phyloP scores from a whole-genome alignment of 2,888 invertebrate species.

The Diabrotica balteata region DNA sequence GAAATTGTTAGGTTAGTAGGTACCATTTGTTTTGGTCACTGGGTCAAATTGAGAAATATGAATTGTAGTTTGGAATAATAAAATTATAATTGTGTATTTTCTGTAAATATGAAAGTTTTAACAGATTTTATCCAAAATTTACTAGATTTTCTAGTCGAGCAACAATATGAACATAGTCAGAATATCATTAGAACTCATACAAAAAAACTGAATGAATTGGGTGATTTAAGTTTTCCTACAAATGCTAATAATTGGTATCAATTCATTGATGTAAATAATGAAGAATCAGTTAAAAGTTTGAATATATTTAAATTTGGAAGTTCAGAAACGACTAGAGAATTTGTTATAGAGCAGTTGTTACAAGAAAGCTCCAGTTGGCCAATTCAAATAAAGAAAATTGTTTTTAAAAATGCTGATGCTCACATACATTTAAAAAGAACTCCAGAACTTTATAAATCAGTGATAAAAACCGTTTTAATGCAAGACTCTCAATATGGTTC shows the following conservation, averaged over 20 bases:
- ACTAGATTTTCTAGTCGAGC: constrained; percentile 39
- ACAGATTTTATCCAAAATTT: constrained; percentile 37
- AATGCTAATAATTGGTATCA: constrained; percentile 67
- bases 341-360: constrained; percentile 55
- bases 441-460: constrained; percentile 43
- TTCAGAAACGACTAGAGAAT: constrained; percentile 37
- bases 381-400: constrained; percentile 59
- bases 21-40: too few relatives aligned
- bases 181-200: constrained; percentile 66
- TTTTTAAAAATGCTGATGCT: constrained; percentile 60
- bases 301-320: constrained; percentile 46
- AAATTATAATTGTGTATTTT: too few relatives aligned
- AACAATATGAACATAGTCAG: constrained; percentile 29
- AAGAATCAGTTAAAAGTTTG: constrained; percentile 9
- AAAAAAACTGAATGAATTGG: constrained; percentile 64
- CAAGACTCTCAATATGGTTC: constrained; percentile 50
- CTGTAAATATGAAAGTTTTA: constrained; percentile 34
- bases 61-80: too few relatives aligned
- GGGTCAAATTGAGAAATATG: too few relatives aligned
- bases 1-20: too few relatives aligned
- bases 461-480: constrained; percentile 50
- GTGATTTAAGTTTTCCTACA: constrained; percentile 72
- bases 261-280: constrained; percentile 46
- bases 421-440: constrained; percentile 65
- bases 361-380: constrained; percentile 62